Evolutionary conservation across 2,797 vertebrate species (phyloP).

Genomic region (Decapterus maruadsi): DNA sequence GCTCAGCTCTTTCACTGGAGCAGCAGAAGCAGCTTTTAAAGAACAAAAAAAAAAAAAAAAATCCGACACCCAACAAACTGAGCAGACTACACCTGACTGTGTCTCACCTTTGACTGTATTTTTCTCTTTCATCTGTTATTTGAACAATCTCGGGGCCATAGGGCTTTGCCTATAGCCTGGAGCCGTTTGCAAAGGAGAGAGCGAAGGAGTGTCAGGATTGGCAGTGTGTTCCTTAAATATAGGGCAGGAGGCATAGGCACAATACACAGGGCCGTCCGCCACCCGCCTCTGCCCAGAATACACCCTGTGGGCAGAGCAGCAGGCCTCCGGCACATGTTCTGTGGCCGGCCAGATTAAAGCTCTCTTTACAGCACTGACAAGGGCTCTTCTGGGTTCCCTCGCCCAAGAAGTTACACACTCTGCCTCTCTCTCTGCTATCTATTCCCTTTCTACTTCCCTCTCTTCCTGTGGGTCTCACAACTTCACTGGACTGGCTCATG

Average conservation of each 20-base stretch:
- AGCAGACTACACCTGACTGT: constrained; percentile 10
- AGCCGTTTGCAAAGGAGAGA: constrained; percentile 81
- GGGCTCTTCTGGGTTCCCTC: constrained; percentile 81
- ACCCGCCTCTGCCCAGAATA: constrained; percentile 84
- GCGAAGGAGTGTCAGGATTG: constrained; percentile 77
- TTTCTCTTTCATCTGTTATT: constrained; percentile 61
- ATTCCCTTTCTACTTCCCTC: constrained; percentile 59
- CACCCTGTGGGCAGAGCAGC: constrained; percentile 86
- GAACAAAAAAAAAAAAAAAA: too few relatives aligned
- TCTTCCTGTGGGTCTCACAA: constrained; percentile 57
- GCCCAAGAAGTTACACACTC: constrained; percentile 81
- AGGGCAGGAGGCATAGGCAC: constrained; percentile 83
- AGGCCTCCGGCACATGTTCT: constrained; percentile 86
- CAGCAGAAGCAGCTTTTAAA: constrained; percentile 7
- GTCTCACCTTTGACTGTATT: constrained; percentile 19
- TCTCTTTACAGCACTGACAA: constrained; percentile 85
- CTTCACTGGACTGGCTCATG: constrained; percentile 54
- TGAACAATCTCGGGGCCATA: constrained; percentile 68
- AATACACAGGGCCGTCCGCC: constrained; percentile 81
- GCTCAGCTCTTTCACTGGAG: constrained; percentile 3
- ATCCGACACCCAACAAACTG: constrained; percentile 1
- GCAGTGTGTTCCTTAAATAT: constrained; percentile 82
- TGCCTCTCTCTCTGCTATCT: constrained; percentile 71
- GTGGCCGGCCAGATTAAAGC: constrained; percentile 88
- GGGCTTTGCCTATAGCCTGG: constrained; percentile 66